Evolutionary conservation across 2,888 invertebrate genomes (phyloP), one percentile per base, ranked within the genome.

Genomic region (Taphrorychus bicolor): DNA sequence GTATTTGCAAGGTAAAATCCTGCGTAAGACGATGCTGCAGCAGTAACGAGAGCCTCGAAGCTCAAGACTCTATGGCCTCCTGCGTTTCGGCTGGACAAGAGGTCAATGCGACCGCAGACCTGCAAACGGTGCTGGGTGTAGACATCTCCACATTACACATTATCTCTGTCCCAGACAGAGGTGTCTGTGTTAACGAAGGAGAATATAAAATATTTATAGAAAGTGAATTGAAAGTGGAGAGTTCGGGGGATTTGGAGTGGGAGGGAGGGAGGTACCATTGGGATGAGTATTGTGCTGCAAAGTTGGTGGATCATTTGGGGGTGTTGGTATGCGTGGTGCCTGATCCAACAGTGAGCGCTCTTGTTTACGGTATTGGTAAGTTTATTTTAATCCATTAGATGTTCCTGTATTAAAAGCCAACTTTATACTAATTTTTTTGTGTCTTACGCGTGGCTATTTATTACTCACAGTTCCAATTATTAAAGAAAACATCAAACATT

Each of bases 1-100:
- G 74, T 58, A 40, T 73, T 5, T 75, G 75, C 45, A 60, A 72
- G 4, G 19, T 73, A 17, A 70, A 56, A 23, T 69, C 48, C 1
- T 76, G 76, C 48, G 21, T 76, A 9, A 67, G 72, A 67, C 73
- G 73, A 56, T 76, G 76, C 59, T 76, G 76, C 52, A 56, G 41
- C 5, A 48, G 58, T 5, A 19, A 61, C 19, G 52, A 66, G 19
- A 41, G 23, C 5, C 40, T 69, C 9, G n/a, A 14, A 18, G 11
- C 9, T 11, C 24, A 18, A 9, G 48, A 9, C 7, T 32, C 21
- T 45, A 19, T 17, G n/a, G 18, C 45, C 9, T 2, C 11, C 0
- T 59, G 53, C 24, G 3, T 21, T 19, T 18, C 16, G 1, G 18
- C 32, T 7, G 21, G 19, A 3, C 3, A 11, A n/a, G 16, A 11